phyloP scores from a whole-genome alignment of 1,140 invertebrate species.

The Formica exsecta region DNA sequence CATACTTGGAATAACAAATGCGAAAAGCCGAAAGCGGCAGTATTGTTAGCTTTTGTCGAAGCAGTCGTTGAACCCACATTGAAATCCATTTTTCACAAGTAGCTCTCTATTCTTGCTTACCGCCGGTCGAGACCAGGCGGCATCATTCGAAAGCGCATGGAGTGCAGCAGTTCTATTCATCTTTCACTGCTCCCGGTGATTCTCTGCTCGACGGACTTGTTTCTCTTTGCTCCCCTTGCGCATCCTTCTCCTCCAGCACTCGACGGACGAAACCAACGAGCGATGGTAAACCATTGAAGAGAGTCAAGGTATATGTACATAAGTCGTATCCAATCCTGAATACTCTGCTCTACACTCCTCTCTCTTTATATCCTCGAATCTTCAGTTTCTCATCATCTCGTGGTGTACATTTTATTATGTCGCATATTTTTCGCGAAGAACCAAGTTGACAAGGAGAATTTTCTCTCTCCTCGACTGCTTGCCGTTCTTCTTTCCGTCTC shows the following conservation, averaged over 20 bases:
- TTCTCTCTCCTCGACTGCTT: not conserved
- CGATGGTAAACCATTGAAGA: slow-evolving; percentile 22
- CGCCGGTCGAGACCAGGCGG: not conserved
- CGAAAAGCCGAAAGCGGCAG: not conserved
- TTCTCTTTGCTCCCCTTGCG: not conserved
- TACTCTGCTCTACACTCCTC: slow-evolving; percentile 6
- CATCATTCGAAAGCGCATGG: slow-evolving; percentile 29
- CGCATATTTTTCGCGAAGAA: slow-evolving; percentile 36
- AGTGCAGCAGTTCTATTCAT: slow-evolving; percentile 34
- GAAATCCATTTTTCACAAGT: slow-evolving; percentile 57
- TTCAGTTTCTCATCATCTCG: not conserved
- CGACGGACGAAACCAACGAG: slow-evolving; percentile 18
- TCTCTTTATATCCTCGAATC: slow-evolving; percentile 30
- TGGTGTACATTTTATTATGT: slow-evolving; percentile 27
- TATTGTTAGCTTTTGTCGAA: slow-evolving; percentile 46
- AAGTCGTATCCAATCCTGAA: slow-evolving; percentile 11
- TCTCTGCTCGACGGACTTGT: slow-evolving; percentile 31
- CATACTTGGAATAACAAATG: slow-evolving; percentile 20
- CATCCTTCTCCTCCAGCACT: not conserved
- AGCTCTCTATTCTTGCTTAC: slow-evolving; percentile 5
- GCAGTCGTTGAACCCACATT: slow-evolving; percentile 19
- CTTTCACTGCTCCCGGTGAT: slow-evolving; percentile 27
- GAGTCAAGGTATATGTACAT: slow-evolving; percentile 15
- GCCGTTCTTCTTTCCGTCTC: not conserved
- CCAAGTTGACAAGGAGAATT: not conserved